These are phyloP conservation scores for Frankliniella fusca DNA, from an alignment of 2,888 invertebrate species.

Conservation along the genomic window DNA sequence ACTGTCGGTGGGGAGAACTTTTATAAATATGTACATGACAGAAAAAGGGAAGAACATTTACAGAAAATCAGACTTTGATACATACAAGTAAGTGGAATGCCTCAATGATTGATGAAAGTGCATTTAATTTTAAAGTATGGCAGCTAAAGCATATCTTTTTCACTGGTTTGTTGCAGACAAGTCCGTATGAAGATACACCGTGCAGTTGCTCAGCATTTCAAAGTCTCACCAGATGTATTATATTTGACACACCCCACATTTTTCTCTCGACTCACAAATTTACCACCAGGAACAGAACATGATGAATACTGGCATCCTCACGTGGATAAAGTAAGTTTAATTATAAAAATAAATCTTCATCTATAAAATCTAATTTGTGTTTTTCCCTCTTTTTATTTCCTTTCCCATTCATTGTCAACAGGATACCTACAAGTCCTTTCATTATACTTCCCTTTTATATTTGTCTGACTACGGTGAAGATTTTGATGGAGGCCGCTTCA, in stretches of 20 bases:
- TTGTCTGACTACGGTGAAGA: conserved; percentile 69
- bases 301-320: conserved; percentile 90
- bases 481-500: conserved; percentile 77
- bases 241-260: conserved; percentile 83
- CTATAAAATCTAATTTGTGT: conserved; percentile 25
- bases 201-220: conserved; percentile 71
- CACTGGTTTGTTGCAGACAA: conserved; percentile 48
- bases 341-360: conserved; percentile 27
- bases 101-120: background rate
- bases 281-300: conserved; percentile 66
- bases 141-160: background rate
- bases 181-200: conserved; percentile 73
- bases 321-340: conserved; percentile 68
- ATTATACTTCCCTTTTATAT: conserved; percentile 80
- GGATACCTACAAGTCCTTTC: conserved; percentile 82
- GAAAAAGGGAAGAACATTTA: conserved; percentile 13
- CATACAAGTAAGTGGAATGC: conserved; percentile 1
- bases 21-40: conserved; percentile 67
- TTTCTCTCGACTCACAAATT: conserved; percentile 72
- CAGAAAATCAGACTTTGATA: conserved; percentile 8
- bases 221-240: conserved; percentile 60
- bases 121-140: too few species aligned
- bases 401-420: conserved; percentile 46
- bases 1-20: conserved; percentile 66
- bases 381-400: conserved; percentile 25